These are phyloP conservation scores for Tenthredo amoena DNA, from an alignment of 2,888 invertebrate species.

Conservation along the genomic window DNA sequence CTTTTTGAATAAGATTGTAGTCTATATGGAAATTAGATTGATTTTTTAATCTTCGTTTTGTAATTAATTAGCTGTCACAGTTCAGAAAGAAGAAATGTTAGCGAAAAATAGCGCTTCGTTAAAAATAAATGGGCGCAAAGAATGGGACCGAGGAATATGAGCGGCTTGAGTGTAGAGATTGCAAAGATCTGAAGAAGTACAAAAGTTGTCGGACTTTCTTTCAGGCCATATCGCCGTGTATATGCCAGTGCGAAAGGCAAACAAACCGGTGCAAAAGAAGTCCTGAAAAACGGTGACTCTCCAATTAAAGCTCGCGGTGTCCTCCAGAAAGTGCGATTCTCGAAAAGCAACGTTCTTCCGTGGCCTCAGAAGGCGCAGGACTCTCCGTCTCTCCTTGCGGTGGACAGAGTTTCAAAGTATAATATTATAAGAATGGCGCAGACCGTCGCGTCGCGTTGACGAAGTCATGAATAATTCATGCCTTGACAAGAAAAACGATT, in stretches of 20 bases:
- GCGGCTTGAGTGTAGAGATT: neutral
- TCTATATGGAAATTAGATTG: neutral
- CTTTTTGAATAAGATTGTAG: neutral
- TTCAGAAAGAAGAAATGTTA: neutral
- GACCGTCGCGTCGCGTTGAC: slow-evolving; percentile 62
- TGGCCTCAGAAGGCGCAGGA: neutral
- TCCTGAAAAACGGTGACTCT: neutral
- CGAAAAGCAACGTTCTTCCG: neutral
- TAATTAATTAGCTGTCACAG: neutral
- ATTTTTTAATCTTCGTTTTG: neutral
- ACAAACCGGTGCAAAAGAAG: neutral
- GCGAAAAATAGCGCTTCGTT: neutral
- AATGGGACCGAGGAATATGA: neutral
- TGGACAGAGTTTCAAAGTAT: slow-evolving; percentile 58
- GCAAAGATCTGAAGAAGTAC: neutral
- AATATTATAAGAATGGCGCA: slow-evolving; percentile 67
- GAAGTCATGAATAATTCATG: slow-evolving; percentile 71
- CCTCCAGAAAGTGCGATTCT: neutral
- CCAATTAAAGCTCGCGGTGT: slow-evolving; percentile 25
- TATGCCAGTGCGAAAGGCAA: neutral
- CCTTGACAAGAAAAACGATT: slow-evolving; percentile 49
- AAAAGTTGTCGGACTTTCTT: neutral
- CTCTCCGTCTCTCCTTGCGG: slow-evolving; percentile 8
- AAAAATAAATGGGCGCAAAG: neutral
- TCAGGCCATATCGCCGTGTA: neutral